Percentiles rank a stretch among this genome's conserved stretches.
Conservation (phyloP, 2,888 invertebrate species). For the Mythimna ferrago region DNA sequence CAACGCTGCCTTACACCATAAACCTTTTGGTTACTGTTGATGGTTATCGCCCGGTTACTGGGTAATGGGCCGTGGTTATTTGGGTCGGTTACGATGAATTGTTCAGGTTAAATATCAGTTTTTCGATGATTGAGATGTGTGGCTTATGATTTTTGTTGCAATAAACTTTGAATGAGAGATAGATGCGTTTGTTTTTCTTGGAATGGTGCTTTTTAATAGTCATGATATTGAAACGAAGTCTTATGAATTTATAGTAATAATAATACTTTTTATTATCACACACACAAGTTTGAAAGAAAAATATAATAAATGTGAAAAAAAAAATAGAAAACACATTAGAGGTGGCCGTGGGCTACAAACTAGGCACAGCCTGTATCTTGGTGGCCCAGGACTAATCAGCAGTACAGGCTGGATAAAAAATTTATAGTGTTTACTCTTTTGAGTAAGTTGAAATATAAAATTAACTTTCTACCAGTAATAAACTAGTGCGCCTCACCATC, state of each 20-base stretch:
- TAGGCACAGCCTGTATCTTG: too few relatives aligned
- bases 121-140: constrained; percentile 21
- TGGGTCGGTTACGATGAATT: constrained; percentile 55
- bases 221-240: not conserved
- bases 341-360: too few relatives aligned
- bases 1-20: constrained; percentile 64
- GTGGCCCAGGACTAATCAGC: too few relatives aligned
- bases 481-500: too few relatives aligned
- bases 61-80: constrained; percentile 62
- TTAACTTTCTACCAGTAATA: too few relatives aligned
- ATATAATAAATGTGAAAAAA: too few relatives aligned
- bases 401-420: too few relatives aligned
- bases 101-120: constrained; percentile 11
- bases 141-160: not conserved
- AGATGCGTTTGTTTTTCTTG: not conserved
- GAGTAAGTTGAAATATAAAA: too few relatives aligned
- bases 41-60: constrained; percentile 57
- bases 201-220: not conserved
- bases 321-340: too few relatives aligned
- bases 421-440: not conserved
- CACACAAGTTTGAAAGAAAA: too few relatives aligned
- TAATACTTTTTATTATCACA: too few relatives aligned
- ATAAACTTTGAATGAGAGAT: not conserved
- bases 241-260: not conserved
- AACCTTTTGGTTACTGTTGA: constrained; percentile 62